A percentile compares a stretch with the other conserved stretches of the same genome.
These are phyloP conservation scores for Leptoteleia sp. DNA, from an alignment of 1,140 invertebrate species.

Conservation along the genomic window DNA sequence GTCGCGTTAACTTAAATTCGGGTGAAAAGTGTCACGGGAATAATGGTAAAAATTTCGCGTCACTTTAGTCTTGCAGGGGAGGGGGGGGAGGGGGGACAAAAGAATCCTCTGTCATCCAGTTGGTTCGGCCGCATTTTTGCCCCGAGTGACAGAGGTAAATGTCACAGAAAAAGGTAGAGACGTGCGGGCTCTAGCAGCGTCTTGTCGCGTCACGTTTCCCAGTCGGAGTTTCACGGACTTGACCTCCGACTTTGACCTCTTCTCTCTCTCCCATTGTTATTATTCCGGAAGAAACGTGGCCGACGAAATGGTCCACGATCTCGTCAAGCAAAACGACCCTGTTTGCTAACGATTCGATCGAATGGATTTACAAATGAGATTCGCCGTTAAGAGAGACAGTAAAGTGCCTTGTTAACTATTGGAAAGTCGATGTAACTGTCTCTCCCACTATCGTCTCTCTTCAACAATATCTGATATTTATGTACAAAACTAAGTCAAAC, in stretches of 20 bases:
- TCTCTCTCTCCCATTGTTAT: conserved; percentile 62
- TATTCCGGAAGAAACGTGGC: conserved; percentile 62
- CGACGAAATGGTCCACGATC: conserved; percentile 59
- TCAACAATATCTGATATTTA: conserved; percentile 52
- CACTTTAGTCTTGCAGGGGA: neutral
- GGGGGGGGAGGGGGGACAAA: too few species aligned
- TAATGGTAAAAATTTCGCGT: neutral
- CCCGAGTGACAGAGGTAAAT: conserved; percentile 34
- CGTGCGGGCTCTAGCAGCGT: conserved; percentile 23
- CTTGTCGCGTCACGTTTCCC: conserved; percentile 68
- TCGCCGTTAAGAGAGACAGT: conserved; percentile 58
- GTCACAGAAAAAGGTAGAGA: conserved; percentile 38
- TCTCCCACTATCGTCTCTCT: conserved; percentile 49
- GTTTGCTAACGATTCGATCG: conserved; percentile 62
- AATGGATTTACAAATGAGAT: conserved; percentile 64
- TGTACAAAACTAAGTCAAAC: conserved; percentile 56
- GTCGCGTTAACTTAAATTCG: neutral
- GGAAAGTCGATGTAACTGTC: conserved; percentile 62
- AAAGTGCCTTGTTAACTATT: conserved; percentile 64
- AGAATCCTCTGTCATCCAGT: conserved; percentile 43
- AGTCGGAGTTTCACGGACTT: conserved; percentile 67
- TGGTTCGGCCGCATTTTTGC: conserved; percentile 25
- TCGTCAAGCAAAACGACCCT: conserved; percentile 62
- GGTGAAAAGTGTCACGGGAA: neutral
- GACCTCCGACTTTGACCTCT: conserved; percentile 69